These are phyloP conservation scores for Sminthopsis crassicaudata DNA, from an alignment of 2,113 vertebrate genomes.

Conservation along the genomic window DNA sequence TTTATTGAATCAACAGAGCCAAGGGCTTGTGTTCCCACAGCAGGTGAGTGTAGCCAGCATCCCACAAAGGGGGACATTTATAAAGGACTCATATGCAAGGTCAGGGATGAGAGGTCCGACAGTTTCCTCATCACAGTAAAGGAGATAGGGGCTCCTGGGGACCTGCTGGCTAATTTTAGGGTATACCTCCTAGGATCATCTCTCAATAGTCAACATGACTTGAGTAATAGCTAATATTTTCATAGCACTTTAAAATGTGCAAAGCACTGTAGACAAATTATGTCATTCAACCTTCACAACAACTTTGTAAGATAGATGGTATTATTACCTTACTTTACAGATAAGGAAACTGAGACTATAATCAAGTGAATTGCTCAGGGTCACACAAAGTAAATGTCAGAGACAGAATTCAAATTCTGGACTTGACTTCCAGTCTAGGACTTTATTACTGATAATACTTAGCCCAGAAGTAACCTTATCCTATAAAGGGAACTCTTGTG, in stretches of 20 bases:
- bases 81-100: not conserved
- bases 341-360: not conserved
- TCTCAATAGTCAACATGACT: not conserved
- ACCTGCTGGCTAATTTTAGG: not conserved
- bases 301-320: not conserved
- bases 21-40: conserved; percentile 73
- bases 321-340: not conserved
- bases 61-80: not conserved
- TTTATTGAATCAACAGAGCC: conserved; percentile 75
- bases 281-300: not conserved
- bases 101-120: not conserved
- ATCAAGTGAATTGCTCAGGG: not conserved
- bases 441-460: not conserved
- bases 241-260: not conserved
- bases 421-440: not conserved
- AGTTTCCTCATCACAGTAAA: not conserved
- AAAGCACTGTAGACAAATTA: not conserved
- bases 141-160: not conserved
- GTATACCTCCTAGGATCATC: not conserved
- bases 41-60: conserved; percentile 64
- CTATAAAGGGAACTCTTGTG: not conserved
- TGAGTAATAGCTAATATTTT: not conserved
- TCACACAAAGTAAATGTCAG: not conserved
- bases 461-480: not conserved
- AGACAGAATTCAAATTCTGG: not conserved